Percentiles rank a stretch among this genome's conserved stretches.
phyloP scores from a whole-genome alignment of 2,113 vertebrate species.

The Agelaius phoeniceus region DNA sequence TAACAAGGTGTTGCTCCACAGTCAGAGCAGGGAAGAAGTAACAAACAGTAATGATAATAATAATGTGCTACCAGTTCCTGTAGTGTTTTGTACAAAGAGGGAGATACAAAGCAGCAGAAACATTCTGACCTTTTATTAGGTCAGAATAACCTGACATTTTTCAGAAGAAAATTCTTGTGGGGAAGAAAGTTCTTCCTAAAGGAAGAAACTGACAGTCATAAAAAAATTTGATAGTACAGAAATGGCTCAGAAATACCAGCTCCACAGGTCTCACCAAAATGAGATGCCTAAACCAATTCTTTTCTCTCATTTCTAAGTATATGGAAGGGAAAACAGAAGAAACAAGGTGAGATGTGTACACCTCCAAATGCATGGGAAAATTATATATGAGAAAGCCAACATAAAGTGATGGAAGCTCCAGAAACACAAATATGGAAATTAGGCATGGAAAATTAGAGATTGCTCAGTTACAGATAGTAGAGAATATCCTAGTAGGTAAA shows the following conservation, averaged over 20 bases:
- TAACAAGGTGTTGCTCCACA: not conserved
- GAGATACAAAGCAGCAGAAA: conserved; percentile 1
- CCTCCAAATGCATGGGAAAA: not conserved
- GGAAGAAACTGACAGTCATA: not conserved
- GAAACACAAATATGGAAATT: not conserved
- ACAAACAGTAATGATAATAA: not conserved
- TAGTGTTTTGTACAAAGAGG: not conserved
- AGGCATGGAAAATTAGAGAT: not conserved
- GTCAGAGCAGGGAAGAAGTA: not conserved
- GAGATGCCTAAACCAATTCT: not conserved
- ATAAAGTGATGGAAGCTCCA: not conserved
- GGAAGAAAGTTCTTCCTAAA: not conserved
- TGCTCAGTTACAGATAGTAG: not conserved
- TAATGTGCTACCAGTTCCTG: not conserved
- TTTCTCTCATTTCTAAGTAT: not conserved
- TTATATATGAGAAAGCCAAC: not conserved
- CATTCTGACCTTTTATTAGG: not conserved
- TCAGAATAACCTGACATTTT: not conserved
- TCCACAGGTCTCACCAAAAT: not conserved
- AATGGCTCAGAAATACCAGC: not conserved
- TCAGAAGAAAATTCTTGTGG: not conserved
- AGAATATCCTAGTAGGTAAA: not conserved
- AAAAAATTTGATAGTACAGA: not conserved
- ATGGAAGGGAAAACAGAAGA: not conserved
- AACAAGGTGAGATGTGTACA: not conserved